These are phyloP conservation scores for Nomada flava DNA, from an alignment of 2,888 invertebrate species.

Conservation along the genomic window DNA sequence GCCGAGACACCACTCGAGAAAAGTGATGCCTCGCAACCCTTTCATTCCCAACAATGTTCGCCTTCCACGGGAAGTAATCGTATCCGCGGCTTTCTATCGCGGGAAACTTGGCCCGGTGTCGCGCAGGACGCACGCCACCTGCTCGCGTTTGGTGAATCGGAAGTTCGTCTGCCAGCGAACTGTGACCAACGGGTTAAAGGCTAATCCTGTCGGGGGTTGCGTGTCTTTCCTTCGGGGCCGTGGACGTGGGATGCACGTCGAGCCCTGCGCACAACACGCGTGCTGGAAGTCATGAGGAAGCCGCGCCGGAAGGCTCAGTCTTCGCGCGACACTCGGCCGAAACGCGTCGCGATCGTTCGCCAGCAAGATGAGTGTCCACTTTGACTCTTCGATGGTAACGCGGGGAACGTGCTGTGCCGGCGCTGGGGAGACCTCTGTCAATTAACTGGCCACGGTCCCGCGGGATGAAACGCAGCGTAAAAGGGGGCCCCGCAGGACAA, in stretches of 20 bases:
- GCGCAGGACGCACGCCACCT: background rate
- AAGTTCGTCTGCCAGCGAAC: background rate
- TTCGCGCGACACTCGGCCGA: slow-evolving; percentile 78
- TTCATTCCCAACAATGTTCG: too few relatives aligned
- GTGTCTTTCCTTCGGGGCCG: slow-evolving; percentile 2
- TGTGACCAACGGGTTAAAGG: slow-evolving; percentile 17
- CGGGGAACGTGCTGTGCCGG: background rate
- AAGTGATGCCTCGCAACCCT: too few relatives aligned
- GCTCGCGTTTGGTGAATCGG: background rate
- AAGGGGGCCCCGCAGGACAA: background rate
- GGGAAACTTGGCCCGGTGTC: too few relatives aligned
- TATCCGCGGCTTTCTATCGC: too few relatives aligned
- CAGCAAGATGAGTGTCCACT: background rate
- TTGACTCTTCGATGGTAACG: background rate
- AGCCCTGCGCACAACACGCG: slow-evolving; percentile 54
- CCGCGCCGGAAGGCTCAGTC: slow-evolving; percentile 70
- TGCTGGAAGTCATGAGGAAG: slow-evolving; percentile 56
- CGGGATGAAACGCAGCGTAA: too few relatives aligned
- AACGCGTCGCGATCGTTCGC: slow-evolving; percentile 69
- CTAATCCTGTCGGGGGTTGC: background rate
- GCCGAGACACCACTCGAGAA: too few relatives aligned
- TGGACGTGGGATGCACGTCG: slow-evolving; percentile 28
- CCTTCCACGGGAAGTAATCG: too few relatives aligned
- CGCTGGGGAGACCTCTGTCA: too few relatives aligned
- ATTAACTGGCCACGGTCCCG: background rate